Evolutionary conservation across 2,888 invertebrate species (phyloP).

Genomic region (Seira sanloemensis): DNA sequence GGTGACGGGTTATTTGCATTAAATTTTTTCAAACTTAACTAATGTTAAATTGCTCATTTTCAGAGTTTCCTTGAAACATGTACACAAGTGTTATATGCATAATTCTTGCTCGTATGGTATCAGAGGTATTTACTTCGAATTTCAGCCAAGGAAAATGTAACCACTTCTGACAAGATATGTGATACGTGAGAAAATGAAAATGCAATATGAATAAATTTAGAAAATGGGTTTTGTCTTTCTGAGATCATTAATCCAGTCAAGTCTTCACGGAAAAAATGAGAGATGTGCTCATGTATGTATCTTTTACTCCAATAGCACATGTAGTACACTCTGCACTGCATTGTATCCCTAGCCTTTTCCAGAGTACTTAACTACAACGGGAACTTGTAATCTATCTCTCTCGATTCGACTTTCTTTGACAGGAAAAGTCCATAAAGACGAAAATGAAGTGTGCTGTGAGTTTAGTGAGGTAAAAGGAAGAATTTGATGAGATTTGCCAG

Average conservation of each 20-base stretch:
- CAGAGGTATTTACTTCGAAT: not conserved
- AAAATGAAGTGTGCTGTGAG: not conserved
- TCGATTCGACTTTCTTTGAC: slow-evolving; percentile 12
- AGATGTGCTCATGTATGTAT: too few species aligned
- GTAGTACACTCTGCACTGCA: too few species aligned
- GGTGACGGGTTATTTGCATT: slow-evolving; percentile 61
- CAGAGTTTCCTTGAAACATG: too few species aligned
- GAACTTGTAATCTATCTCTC: not conserved
- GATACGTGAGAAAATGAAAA: slow-evolving; percentile 53
- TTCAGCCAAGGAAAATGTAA: slow-evolving; percentile 17
- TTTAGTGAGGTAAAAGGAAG: not conserved
- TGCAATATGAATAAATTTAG: slow-evolving; percentile 4
- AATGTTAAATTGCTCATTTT: too few species aligned
- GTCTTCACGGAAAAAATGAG: slow-evolving; percentile 15
- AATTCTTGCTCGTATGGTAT: too few species aligned
- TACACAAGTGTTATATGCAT: slow-evolving; percentile 1
- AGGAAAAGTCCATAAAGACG: not conserved
- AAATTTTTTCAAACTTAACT: too few species aligned
- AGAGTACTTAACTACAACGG: too few species aligned
- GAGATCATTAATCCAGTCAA: slow-evolving; percentile 44
- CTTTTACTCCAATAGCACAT: too few species aligned
- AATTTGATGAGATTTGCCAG: slow-evolving; percentile 30
- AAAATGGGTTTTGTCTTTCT: not conserved
- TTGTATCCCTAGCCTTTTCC: too few species aligned
- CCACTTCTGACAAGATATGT: slow-evolving; percentile 27